Evolutionary conservation across 2,113 vertebrate species (phyloP).

Genomic region (Tachuris rubrigastra): DNA sequence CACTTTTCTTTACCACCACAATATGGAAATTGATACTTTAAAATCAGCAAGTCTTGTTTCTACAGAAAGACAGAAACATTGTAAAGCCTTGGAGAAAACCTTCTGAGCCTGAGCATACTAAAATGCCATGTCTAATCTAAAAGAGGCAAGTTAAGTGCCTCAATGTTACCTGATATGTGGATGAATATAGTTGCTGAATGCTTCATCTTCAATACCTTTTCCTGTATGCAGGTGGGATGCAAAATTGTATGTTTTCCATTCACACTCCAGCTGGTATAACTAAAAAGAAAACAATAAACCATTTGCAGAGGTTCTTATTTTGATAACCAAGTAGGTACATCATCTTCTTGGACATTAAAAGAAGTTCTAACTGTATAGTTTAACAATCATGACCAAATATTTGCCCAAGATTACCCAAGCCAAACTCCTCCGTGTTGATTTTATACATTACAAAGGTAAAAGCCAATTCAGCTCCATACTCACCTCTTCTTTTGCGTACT

Average conservation of each 20-base stretch:
- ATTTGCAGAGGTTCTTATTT: background rate
- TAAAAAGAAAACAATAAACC: conserved; percentile 53
- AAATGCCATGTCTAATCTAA: background rate
- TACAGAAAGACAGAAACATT: background rate
- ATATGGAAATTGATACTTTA: background rate
- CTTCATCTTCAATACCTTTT: conserved; percentile 82
- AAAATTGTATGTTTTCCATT: conserved; percentile 86
- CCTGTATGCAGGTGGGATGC: conserved; percentile 86
- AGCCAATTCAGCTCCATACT: background rate
- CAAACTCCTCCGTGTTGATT: background rate
- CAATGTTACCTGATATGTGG: conserved; percentile 85
- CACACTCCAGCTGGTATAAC: conserved; percentile 87
- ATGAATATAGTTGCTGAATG: conserved; percentile 80
- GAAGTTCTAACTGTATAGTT: background rate
- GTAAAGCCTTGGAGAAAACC: background rate
- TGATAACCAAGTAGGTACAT: background rate
- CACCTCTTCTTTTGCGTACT: conserved; percentile 91
- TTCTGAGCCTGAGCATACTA: background rate
- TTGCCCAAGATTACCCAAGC: background rate
- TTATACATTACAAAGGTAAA: background rate
- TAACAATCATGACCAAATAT: background rate
- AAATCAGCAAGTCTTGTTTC: background rate
- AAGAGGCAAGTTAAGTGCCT: background rate
- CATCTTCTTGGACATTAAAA: background rate
- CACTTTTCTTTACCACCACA: background rate